Evolutionary conservation across 30 jellyfish, hydroid and myxozoan species (phyloP), one percentile per base, ranked within the genome.

Genomic region (Hydractinia symbiolongicarpus): DNA sequence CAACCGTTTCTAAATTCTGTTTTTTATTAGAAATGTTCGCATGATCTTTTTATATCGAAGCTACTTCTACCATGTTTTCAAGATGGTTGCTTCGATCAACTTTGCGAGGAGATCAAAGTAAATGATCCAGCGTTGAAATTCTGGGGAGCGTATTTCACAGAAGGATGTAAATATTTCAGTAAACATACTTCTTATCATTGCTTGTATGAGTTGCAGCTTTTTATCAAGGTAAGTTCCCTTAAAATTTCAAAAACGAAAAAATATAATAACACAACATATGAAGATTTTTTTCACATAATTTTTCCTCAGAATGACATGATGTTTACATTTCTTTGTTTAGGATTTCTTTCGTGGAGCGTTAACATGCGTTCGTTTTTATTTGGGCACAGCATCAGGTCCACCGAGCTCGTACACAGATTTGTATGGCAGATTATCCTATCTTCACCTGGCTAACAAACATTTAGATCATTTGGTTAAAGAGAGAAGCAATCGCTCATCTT

Each of bases 331-430:
- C 61, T 14, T 76, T 55, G 44, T 71, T 17, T 57, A 93, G 96
- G 96, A 93, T 81, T 89, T 54, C 79, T 93, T 87, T 81, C 85
- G 98, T 74, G 98, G 96, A 15, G 98, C 98, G 6, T 83, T 86
- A 20, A 87, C 98, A 16, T 87, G 98, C 62, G 91, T 93, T 19
- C 90, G 96, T 15, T 93, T 93, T 76, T 93, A 87, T 69, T 81
- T 93, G 82, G 98, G 98, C 15, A 82, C 94, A 51, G 66, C 95
- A 6, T 90, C 96, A 15, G 84, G 67, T 52, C 95, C 96, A 9
- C 95, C 98, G 20, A 44, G 78, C 57, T 83, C 95, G 19, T 85
- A 73, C 84, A 76, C 76, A 17, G 96, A 88, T 9, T 85, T 93
- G 55, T 21, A 55, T 76, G 72, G 61, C 72, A 87, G 98, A 20